These are phyloP conservation scores for Speoplatyrhinus poulsoni DNA, from an alignment of 2,113 vertebrate species.

Conservation along the genomic window DNA sequence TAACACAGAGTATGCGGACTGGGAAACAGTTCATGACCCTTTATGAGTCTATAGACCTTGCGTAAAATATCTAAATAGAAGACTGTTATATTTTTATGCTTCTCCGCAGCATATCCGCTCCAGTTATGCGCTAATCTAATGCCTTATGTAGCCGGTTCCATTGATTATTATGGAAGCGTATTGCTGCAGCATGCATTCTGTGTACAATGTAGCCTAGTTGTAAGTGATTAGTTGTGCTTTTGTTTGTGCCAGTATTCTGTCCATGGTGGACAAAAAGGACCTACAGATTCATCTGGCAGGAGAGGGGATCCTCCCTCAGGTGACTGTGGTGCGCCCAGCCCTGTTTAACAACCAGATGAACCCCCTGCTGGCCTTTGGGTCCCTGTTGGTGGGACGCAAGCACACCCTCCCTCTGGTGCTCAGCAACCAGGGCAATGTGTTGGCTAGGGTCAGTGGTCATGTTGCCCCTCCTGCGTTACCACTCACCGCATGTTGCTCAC, in stretches of 20 bases:
- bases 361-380: constrained; percentile 82
- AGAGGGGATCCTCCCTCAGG: constrained; percentile 81
- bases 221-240: neutral
- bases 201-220: neutral
- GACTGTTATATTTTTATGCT: too few relatives aligned
- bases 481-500: too few relatives aligned
- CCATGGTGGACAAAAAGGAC: constrained; percentile 50
- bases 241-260: constrained; percentile 33
- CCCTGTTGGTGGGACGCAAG: constrained; percentile 69
- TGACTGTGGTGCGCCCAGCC: constrained; percentile 77
- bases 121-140: too few relatives aligned
- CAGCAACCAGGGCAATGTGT: constrained; percentile 75
- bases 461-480: neutral
- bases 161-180: too few relatives aligned
- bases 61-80: too few relatives aligned
- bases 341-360: constrained; percentile 69
- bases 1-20: too few relatives aligned
- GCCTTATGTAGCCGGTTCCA: neutral
- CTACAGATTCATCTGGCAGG: constrained; percentile 82
- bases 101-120: too few relatives aligned
- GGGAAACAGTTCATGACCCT: too few relatives aligned
- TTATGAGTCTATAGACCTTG: too few relatives aligned
- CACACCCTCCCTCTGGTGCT: constrained; percentile 79
- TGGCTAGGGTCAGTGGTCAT: constrained; percentile 76
- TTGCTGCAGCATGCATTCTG: too few relatives aligned